Percentiles rank a stretch among this genome's conserved stretches.
Conservation (phyloP, 2,888 invertebrate species). For the Macropis europaea region DNA sequence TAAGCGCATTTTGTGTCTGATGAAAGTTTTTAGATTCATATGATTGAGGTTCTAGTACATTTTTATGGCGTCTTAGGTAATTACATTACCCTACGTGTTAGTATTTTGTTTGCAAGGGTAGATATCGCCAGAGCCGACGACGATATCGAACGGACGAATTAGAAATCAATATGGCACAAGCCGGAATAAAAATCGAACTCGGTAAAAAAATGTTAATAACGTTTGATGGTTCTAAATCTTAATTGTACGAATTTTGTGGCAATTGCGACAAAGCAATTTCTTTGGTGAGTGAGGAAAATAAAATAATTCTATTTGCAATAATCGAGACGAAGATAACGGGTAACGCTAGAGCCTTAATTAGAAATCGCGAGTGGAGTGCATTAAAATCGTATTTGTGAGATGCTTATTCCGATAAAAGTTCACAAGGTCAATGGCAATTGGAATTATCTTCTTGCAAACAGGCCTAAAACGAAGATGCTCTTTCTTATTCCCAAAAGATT, state of each 20-base stretch:
- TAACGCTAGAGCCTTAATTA: neutral
- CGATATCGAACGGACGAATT: too few relatives aligned
- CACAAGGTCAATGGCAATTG: slow-evolving; percentile 6
- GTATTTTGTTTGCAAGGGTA: too few relatives aligned
- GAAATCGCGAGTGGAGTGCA: neutral
- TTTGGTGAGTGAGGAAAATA: neutral
- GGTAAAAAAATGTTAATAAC: neutral
- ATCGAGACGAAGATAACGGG: slow-evolving; percentile 7
- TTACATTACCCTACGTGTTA: too few relatives aligned
- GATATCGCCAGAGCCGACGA: too few relatives aligned
- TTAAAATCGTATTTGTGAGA: slow-evolving; percentile 2
- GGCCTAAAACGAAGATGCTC: neutral
- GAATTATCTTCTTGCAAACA: slow-evolving; percentile 1
- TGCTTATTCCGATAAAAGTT: slow-evolving; percentile 1
- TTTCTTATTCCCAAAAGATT: neutral
- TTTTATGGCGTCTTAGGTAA: too few relatives aligned
- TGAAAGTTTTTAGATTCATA: too few relatives aligned
- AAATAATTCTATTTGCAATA: neutral
- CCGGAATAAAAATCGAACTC: slow-evolving; percentile 2
- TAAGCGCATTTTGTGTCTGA: too few relatives aligned
- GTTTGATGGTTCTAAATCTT: slow-evolving; percentile 3
- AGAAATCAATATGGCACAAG: neutral
- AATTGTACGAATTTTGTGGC: slow-evolving; percentile 2
- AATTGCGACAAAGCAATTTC: slow-evolving; percentile 13
- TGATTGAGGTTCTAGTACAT: too few relatives aligned